Conservation (phyloP, 1,140 invertebrate genomes). For the Macrosteles quadrilineatus region DNA sequence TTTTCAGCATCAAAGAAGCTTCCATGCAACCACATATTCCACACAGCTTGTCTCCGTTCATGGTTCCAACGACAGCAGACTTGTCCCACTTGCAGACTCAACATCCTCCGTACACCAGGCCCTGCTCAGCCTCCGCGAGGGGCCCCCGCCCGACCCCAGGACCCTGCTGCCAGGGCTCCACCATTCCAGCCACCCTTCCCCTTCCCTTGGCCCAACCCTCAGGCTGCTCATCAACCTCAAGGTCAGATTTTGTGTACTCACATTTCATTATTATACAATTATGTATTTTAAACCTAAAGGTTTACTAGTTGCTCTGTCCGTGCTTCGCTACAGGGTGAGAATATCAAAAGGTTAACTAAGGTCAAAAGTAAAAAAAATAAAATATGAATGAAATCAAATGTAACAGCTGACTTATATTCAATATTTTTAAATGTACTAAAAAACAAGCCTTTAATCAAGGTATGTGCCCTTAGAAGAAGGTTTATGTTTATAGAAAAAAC, state of each 20-base stretch:
- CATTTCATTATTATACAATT: not conserved
- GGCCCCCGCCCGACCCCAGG: constrained; percentile 44
- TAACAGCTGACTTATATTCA: too few relatives aligned
- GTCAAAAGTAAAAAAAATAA: too few relatives aligned
- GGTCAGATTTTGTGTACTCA: not conserved
- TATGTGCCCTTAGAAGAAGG: too few relatives aligned
- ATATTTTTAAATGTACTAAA: too few relatives aligned
- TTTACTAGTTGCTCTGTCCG: too few relatives aligned
- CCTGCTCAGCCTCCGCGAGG: constrained; percentile 43
- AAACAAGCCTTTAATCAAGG: too few relatives aligned
- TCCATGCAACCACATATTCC: constrained; percentile 99
- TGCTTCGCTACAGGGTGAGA: too few relatives aligned
- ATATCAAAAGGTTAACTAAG: too few relatives aligned
- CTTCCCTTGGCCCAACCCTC: constrained; percentile 16
- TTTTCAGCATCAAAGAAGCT: constrained; percentile 91
- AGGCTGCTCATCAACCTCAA: constrained; percentile 23
- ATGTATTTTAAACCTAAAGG: not conserved
- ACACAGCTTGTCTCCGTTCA: constrained; percentile 94
- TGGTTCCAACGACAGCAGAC: constrained; percentile 99
- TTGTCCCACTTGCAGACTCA: constrained; percentile 97
- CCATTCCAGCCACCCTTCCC: constrained; percentile 45
- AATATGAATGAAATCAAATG: too few relatives aligned
- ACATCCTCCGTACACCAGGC: constrained; percentile 80
- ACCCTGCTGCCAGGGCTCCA: constrained; percentile 42
- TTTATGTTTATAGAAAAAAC: too few relatives aligned